These are phyloP conservation scores for Psephotus haematonotus DNA, from an alignment of 2,113 vertebrate species.

Conservation along the genomic window DNA sequence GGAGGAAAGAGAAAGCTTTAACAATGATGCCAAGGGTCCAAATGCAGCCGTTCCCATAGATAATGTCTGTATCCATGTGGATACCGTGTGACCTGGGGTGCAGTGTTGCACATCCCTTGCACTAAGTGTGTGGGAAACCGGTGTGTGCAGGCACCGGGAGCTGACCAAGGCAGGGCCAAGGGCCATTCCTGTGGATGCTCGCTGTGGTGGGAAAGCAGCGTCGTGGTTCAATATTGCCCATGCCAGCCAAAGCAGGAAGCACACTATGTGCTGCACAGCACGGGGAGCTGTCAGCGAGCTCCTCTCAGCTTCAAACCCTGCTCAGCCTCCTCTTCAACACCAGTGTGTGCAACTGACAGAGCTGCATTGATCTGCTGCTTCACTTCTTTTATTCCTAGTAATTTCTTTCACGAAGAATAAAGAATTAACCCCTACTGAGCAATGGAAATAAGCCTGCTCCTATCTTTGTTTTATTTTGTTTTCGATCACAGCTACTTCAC, in stretches of 20 bases:
- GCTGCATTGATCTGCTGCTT: background rate
- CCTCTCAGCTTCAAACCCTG: background rate
- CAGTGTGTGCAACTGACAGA: background rate
- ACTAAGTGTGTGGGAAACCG: background rate
- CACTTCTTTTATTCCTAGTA: background rate
- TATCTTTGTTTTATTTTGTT: background rate
- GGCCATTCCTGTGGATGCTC: background rate
- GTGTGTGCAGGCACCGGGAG: accelerated
- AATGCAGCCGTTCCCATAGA: background rate
- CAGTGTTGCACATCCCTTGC: background rate
- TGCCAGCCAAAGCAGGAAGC: background rate
- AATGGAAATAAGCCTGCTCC: background rate
- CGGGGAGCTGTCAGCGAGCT: background rate
- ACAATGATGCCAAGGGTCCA: background rate
- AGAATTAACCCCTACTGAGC: background rate
- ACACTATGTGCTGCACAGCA: background rate
- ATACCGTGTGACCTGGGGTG: background rate
- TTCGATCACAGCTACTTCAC: background rate
- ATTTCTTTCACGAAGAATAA: background rate
- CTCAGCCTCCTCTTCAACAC: background rate
- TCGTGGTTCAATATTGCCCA: background rate
- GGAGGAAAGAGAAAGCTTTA: background rate
- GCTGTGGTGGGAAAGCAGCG: background rate
- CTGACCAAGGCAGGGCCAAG: background rate
- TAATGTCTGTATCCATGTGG: background rate